Evolutionary conservation across 2,113 vertebrate species (phyloP).

Genomic region (Clarias gariepinus): DNA sequence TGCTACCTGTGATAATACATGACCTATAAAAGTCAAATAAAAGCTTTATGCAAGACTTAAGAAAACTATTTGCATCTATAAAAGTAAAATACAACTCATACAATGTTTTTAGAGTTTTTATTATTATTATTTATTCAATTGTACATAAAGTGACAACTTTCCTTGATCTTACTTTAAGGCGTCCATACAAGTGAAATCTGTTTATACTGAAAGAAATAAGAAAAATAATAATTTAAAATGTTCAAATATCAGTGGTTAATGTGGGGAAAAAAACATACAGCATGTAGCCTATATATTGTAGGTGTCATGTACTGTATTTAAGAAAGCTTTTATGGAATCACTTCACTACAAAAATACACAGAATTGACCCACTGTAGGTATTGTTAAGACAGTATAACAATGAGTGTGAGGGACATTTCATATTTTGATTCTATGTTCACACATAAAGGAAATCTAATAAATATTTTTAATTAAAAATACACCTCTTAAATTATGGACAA

Average conservation of each 20-base stretch:
- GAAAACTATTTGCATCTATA: no score
- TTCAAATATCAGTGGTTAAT: background rate
- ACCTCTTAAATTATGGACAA: background rate
- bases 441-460: background rate
- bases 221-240: constrained; percentile 46
- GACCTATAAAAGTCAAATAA: background rate
- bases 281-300: background rate
- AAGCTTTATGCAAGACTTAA: no score
- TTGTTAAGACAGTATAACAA: background rate
- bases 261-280: background rate
- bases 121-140: constrained; percentile 50
- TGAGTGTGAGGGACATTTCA: background rate
- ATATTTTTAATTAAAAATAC: background rate
- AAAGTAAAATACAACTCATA: constrained; percentile 56
- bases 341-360: background rate
- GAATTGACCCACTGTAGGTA: background rate
- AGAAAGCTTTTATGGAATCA: background rate
- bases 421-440: background rate
- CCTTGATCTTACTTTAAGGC: constrained; percentile 63
- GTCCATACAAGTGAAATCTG: constrained; percentile 59
- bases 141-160: constrained; percentile 65
- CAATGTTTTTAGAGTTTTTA: constrained; percentile 63
- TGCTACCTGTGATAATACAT: background rate
- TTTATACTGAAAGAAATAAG: constrained; percentile 51
- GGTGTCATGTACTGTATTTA: background rate